These are phyloP conservation scores for Ferrisia virgata DNA, from an alignment of 2,888 invertebrate species.

Conservation along the genomic window DNA sequence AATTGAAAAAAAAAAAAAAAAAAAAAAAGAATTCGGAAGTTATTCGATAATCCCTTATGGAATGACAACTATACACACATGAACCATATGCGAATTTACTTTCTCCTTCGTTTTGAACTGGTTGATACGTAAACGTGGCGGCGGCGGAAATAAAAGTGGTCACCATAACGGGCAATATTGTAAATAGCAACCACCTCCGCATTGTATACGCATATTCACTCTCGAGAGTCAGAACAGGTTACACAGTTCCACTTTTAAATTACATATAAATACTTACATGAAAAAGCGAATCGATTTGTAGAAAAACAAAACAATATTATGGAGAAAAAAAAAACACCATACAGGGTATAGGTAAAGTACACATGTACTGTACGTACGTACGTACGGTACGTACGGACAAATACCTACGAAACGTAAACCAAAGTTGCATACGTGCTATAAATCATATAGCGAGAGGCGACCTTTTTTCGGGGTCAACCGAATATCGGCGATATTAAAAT, in stretches of 20 bases:
- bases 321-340: background rate
- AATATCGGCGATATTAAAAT: constrained; percentile 14
- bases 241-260: too few species aligned
- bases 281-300: too few species aligned
- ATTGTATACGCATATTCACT: background rate
- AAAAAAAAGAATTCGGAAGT: background rate
- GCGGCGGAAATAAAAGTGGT: constrained; percentile 1
- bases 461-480: constrained; percentile 10
- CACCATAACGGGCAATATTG: background rate
- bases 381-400: background rate
- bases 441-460: constrained; percentile 3
- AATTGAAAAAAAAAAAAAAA: too few species aligned
- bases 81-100: background rate
- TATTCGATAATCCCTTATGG: background rate
- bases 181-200: background rate
- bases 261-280: too few species aligned
- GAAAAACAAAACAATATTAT: background rate
- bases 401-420: too few species aligned
- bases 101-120: constrained; percentile 10
- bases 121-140: too few species aligned
- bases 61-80: background rate
- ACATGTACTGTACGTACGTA: background rate
- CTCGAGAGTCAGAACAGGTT: background rate
- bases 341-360: too few species aligned
- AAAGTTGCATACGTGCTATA: too few species aligned